These are phyloP conservation scores for Xenus cinereus DNA, from an alignment of 2,113 vertebrate genomes.

Conservation along the genomic window DNA sequence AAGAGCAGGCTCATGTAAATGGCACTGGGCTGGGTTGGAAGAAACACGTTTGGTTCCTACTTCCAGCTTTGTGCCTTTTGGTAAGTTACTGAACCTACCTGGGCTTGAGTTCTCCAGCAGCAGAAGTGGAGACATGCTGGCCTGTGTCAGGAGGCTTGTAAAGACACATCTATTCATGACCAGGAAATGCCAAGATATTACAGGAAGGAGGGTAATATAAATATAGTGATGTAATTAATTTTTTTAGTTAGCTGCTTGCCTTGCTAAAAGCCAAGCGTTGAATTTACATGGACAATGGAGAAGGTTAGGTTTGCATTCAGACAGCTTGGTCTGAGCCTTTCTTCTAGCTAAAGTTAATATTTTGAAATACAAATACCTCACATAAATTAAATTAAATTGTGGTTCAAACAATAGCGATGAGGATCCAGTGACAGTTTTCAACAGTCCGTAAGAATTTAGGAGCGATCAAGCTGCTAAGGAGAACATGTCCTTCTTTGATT, in stretches of 20 bases:
- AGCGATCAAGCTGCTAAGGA: background rate
- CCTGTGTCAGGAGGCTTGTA: background rate
- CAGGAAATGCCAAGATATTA: background rate
- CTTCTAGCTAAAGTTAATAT: background rate
- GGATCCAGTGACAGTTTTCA: background rate
- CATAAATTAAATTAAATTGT: background rate
- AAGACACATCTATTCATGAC: background rate
- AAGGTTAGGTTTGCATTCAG: background rate
- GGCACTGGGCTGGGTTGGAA: background rate
- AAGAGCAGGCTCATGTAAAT: background rate
- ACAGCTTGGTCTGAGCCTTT: background rate
- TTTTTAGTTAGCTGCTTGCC: background rate
- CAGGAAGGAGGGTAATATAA: background rate
- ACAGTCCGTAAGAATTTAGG: background rate
- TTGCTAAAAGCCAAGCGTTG: background rate
- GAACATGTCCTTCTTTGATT: background rate
- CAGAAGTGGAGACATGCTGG: background rate
- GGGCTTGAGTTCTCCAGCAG: background rate
- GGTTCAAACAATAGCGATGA: background rate
- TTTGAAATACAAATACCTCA: background rate
- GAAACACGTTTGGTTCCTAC: background rate
- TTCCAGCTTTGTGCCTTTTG: background rate
- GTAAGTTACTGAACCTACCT: background rate
- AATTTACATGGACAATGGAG: background rate
- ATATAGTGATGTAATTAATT: background rate